Percentiles rank a stretch among this genome's conserved stretches.
phyloP scores from a whole-genome alignment of 2,888 invertebrate species.

The Chromoteleia sp. region DNA sequence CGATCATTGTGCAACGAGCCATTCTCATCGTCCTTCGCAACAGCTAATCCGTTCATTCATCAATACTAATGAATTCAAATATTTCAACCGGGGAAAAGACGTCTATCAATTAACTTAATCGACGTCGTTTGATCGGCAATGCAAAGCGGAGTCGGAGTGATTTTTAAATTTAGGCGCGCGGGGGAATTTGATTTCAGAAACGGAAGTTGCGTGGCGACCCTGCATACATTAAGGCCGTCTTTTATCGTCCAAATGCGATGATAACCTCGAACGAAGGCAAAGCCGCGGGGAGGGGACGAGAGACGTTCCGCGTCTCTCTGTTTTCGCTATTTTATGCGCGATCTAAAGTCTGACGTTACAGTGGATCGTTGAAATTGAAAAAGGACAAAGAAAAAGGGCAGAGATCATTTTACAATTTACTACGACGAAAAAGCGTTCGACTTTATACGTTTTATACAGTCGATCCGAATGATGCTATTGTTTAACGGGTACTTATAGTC shows the following conservation, averaged over 20 bases:
- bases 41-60: conserved; percentile 62
- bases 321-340: conserved; percentile 15
- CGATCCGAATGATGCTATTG: too few relatives aligned
- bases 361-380: background rate
- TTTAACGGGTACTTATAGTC: too few relatives aligned
- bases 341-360: conserved; percentile 3
- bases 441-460: too few relatives aligned
- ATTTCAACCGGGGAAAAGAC: conserved; percentile 32
- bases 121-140: conserved; percentile 29
- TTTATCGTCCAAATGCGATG: conserved; percentile 61
- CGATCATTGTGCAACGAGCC: conserved; percentile 62
- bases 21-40: conserved; percentile 61
- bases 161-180: conserved; percentile 35
- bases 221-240: conserved; percentile 62
- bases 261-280: conserved; percentile 51
- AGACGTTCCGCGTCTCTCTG: conserved; percentile 12
- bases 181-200: conserved; percentile 47
- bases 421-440: too few relatives aligned
- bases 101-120: conserved; percentile 39
- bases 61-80: conserved; percentile 55
- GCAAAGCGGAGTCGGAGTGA: conserved; percentile 30
- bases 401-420: too few relatives aligned
- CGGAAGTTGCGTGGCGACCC: conserved; percentile 68
- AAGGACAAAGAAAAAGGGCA: background rate
- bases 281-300: background rate